Evolutionary conservation across 2,888 invertebrate species (phyloP).

Genomic region (Scaptomyza cyrtandrae): DNA sequence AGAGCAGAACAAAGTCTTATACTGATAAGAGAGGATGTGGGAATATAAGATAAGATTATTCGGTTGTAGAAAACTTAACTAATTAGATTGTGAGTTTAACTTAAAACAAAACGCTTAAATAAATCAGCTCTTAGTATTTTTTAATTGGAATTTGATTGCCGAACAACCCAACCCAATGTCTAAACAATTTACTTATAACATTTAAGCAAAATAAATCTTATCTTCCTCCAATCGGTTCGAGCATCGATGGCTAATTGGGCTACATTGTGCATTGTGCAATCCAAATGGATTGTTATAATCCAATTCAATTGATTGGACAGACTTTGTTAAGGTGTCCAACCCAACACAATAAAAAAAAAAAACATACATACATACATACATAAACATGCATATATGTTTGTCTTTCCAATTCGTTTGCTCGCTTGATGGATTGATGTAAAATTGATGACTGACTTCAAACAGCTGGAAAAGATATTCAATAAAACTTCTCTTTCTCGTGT

Average conservation of each 20-base stretch:
- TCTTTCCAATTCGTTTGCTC: slow-evolving; percentile 13
- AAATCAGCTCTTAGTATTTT: not conserved
- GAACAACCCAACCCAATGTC: no score
- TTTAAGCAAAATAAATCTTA: no score
- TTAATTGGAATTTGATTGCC: no score
- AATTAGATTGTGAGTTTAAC: no score
- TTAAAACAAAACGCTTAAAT: not conserved
- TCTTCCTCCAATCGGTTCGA: not conserved
- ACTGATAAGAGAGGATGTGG: no score
- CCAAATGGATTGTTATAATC: slow-evolving; percentile 44
- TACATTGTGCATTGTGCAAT: slow-evolving; percentile 1
- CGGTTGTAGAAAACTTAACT: no score
- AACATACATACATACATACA: not conserved
- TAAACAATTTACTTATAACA: no score
- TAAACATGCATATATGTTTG: not conserved
- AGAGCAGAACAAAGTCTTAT: not conserved
- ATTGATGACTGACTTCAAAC: slow-evolving; percentile 57
- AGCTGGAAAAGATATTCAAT: slow-evolving; percentile 50
- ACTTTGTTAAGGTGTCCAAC: slow-evolving; percentile 33
- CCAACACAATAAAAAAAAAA: not conserved
- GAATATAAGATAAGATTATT: no score
- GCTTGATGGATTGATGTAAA: slow-evolving; percentile 51
- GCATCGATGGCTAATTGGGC: slow-evolving; percentile 20
- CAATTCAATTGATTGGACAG: slow-evolving; percentile 43
- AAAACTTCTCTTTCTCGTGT: slow-evolving; percentile 20